Evolutionary conservation across 2,797 vertebrate species (phyloP).

Genomic region (Pogonophryne albipinna): DNA sequence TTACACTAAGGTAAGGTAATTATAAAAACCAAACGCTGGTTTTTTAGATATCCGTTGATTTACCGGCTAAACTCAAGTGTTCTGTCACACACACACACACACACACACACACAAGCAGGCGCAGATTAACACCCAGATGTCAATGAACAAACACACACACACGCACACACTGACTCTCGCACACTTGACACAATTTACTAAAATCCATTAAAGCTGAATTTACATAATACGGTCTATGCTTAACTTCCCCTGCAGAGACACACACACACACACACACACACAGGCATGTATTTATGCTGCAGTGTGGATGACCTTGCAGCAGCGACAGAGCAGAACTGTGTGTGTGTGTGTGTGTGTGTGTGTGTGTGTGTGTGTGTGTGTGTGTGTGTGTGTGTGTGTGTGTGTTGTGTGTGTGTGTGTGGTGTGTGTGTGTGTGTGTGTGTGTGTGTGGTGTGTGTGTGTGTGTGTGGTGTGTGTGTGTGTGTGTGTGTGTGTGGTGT

Average conservation of each 20-base stretch:
- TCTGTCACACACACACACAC: constrained; percentile 20
- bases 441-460: no score
- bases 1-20: constrained; percentile 19
- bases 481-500: no score
- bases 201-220: constrained; percentile 67
- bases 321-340: constrained; percentile 18
- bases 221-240: constrained; percentile 61
- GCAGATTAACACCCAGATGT: no score
- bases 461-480: no score
- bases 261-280: constrained; percentile 12
- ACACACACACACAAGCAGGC: background rate
- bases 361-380: no score
- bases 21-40: constrained; percentile 9
- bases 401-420: no score
- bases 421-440: no score
- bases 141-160: constrained; percentile 9
- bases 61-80: constrained; percentile 6
- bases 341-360: no score
- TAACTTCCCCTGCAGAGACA: constrained; percentile 46
- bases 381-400: no score
- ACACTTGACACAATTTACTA: constrained; percentile 58
- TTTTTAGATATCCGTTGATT: constrained; percentile 28
- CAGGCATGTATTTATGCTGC: constrained; percentile 42
- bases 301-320: constrained; percentile 63
- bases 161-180: constrained; percentile 14